phyloP scores from a whole-genome alignment of 2,888 invertebrate genomes.

The Archips crataeganus region DNA sequence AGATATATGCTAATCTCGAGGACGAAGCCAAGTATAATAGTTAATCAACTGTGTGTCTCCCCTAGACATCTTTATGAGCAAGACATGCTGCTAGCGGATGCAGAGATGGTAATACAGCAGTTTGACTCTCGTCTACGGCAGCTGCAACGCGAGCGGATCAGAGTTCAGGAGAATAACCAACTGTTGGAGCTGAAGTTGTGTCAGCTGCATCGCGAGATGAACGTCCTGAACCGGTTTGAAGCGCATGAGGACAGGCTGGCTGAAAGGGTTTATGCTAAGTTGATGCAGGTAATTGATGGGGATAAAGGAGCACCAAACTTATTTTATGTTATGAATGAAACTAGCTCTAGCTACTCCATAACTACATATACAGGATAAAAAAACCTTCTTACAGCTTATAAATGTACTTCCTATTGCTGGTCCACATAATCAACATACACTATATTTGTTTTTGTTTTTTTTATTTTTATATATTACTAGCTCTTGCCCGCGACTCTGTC shows the following conservation, averaged over 20 bases:
- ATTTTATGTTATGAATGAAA: too few species aligned
- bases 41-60: background rate
- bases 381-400: too few species aligned
- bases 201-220: constrained; percentile 90
- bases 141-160: constrained; percentile 84
- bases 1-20: too few species aligned
- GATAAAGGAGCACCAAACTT: background rate
- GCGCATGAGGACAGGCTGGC: constrained; percentile 88
- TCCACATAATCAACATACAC: too few species aligned
- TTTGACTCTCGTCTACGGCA: constrained; percentile 88
- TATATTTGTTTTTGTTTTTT: too few species aligned
- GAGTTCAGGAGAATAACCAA: constrained; percentile 81
- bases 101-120: constrained; percentile 85
- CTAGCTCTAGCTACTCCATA: too few species aligned
- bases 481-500: too few species aligned
- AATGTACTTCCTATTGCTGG: too few species aligned
- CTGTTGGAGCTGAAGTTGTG: constrained; percentile 88
- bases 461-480: too few species aligned
- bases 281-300: constrained; percentile 49
- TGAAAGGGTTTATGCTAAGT: constrained; percentile 85
- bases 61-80: constrained; percentile 87
- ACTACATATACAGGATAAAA: too few species aligned
- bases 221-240: constrained; percentile 91
- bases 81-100: constrained; percentile 86
- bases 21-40: too few species aligned